Evolutionary conservation across 2,797 vertebrate species (phyloP).

Genomic region (Peromyscus eremicus): DNA sequence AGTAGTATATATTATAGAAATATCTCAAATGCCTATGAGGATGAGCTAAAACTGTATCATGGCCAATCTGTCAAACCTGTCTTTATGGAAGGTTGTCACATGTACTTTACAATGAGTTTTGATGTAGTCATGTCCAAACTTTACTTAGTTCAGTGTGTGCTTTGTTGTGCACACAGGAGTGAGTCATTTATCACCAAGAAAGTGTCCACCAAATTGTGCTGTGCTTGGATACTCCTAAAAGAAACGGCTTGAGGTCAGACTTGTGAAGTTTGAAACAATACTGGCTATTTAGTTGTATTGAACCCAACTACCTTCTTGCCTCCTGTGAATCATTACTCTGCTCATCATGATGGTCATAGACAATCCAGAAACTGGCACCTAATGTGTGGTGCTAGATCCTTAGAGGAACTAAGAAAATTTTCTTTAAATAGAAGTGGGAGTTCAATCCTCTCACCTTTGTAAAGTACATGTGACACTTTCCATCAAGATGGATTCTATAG

Average conservation of each 20-base stretch:
- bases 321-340: neutral
- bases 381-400: neutral
- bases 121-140: no score
- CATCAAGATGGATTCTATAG: no score
- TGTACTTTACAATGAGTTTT: neutral
- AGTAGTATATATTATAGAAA: neutral
- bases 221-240: neutral
- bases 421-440: neutral
- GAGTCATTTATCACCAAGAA: neutral
- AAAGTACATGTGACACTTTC: neutral
- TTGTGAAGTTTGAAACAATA: neutral
- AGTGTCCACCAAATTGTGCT: no score
- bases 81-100: no score
- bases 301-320: neutral
- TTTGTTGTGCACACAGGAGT: neutral
- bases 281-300: neutral
- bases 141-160: neutral
- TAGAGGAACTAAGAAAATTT: neutral
- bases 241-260: neutral
- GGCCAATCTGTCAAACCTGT: neutral
- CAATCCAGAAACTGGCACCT: neutral
- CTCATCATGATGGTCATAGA: neutral
- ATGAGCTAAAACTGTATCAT: neutral
- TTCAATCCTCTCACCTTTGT: neutral
- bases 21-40: neutral